Evolutionary conservation across 1,140 invertebrate genomes (phyloP).

Genomic region (Scylla paramamosain): DNA sequence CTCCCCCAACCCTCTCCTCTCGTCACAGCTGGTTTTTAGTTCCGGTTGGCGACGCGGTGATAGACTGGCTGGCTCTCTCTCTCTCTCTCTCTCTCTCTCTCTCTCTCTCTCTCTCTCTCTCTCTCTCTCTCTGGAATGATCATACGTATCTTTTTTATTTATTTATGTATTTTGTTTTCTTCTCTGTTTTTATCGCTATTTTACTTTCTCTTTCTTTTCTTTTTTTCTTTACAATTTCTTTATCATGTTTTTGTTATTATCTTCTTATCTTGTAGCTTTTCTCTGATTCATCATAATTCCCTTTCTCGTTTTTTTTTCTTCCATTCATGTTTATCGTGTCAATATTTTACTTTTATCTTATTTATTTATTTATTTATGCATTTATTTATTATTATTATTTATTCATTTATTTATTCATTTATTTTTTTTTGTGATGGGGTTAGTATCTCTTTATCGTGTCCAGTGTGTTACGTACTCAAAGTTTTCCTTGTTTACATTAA

Average conservation of each 20-base stretch:
- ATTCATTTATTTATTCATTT: neutral
- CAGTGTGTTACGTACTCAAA: no score
- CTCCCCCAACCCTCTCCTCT: no score
- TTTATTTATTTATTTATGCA: no score
- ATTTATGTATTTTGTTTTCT: neutral
- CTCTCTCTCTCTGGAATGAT: slow-evolving; percentile 18
- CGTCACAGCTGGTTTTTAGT: no score
- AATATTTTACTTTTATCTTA: neutral
- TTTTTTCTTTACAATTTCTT: neutral
- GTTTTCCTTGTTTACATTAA: no score
- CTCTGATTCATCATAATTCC: neutral
- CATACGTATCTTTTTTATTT: neutral
- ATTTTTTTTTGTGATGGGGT: no score
- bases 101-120: slow-evolving; percentile 50
- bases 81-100: slow-evolving; percentile 52
- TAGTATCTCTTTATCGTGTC: no score
- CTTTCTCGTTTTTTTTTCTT: neutral
- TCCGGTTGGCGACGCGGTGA: no score
- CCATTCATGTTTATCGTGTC: neutral
- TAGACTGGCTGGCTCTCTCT: neutral
- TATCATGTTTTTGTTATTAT: neutral
- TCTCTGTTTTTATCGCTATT: neutral
- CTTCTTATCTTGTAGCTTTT: no score
- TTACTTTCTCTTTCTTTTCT: neutral
- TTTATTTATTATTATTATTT: neutral